Percentiles rank a stretch among this genome's conserved stretches.
These are phyloP conservation scores for Sipha maydis DNA, from an alignment of 2,888 invertebrate species.

Conservation along the genomic window DNA sequence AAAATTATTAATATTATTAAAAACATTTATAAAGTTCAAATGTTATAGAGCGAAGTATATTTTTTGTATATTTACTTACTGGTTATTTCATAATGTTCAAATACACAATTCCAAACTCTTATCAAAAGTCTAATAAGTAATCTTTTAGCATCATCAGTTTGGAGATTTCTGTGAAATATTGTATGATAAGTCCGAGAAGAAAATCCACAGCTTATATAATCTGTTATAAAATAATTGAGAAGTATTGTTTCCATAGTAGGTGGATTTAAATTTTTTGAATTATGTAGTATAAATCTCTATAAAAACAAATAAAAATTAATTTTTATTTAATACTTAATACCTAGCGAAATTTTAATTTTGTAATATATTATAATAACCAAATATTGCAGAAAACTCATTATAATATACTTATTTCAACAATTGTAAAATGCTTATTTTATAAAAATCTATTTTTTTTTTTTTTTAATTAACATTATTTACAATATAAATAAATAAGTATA, in stretches of 20 bases:
- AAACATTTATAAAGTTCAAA: neutral
- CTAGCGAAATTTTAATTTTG: neutral
- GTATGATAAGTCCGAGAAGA: conserved; percentile 19
- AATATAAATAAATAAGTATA: too few relatives aligned
- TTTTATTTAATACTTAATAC: neutral
- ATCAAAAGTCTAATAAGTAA: conserved; percentile 17
- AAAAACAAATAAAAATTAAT: too few relatives aligned
- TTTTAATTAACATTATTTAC: too few relatives aligned
- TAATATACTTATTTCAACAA: too few relatives aligned
- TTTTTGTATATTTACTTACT: conserved; percentile 11
- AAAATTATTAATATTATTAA: neutral
- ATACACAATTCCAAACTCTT: conserved; percentile 13
- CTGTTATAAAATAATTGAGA: conserved; percentile 34
- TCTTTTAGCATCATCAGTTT: neutral
- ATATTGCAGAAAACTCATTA: too few relatives aligned
- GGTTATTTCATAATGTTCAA: conserved; percentile 14
- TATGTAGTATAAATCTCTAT: neutral
- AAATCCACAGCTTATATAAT: conserved; percentile 50
- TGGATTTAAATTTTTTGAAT: neutral
- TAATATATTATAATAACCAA: too few relatives aligned
- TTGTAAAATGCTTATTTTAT: too few relatives aligned
- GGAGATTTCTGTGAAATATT: conserved; percentile 1
- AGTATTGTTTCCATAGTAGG: neutral
- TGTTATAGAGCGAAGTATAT: neutral
- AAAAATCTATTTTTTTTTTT: too few relatives aligned